Evolutionary conservation across 2,113 vertebrate species (phyloP).

Genomic region (cattle (Bos taurus)): ARS-UCD2.0 NC_037337.1:102734501-102735000

Average conservation of each 20-base stretch:
- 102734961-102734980: background rate
- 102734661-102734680: background rate
- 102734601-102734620: background rate
- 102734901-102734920: background rate
- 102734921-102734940: background rate
- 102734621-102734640: background rate
- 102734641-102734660: background rate
- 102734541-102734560: background rate
- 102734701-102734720: background rate
- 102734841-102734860: background rate
- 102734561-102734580: background rate
- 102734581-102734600: background rate
- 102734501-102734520: background rate
- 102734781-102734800: background rate
- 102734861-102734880: background rate
- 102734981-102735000: background rate
- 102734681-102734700: background rate
- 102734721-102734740: background rate
- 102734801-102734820: background rate
- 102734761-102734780: background rate
- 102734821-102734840: background rate
- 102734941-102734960: background rate
- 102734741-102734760: background rate
- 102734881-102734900: background rate
- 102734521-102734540: too few species aligned